A percentile compares a stretch with the other conserved stretches of the same genome.
These are phyloP conservation scores for Teleopsis dalmanni DNA, from an alignment of 1,140 invertebrate genomes.

Conservation along the genomic window DNA sequence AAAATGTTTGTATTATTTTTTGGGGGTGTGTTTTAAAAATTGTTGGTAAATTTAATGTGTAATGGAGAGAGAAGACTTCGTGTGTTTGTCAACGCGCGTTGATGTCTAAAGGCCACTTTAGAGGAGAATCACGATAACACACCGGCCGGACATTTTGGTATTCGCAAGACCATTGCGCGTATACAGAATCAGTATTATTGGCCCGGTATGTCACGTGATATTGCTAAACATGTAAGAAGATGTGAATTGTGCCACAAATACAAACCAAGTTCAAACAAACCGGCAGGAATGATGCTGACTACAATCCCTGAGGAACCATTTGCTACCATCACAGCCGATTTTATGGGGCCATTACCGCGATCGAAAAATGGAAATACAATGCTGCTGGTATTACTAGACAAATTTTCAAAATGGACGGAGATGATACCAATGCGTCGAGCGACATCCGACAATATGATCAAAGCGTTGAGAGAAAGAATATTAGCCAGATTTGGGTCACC, in stretches of 20 bases:
- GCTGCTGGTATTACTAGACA: no score
- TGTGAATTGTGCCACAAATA: not conserved
- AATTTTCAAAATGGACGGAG: no score
- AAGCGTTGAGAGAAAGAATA: conserved; percentile 1
- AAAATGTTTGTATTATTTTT: no score
- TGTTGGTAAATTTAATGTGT: no score
- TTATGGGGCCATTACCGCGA: not conserved
- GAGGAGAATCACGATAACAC: conserved; percentile 1
- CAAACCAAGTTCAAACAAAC: not conserved
- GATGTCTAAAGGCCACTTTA: not conserved
- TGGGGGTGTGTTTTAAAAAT: no score
- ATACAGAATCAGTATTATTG: not conserved
- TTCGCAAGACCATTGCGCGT: no score
- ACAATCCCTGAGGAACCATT: not conserved
- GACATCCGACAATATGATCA: no score
- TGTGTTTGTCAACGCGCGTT: not conserved
- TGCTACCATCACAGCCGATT: not conserved
- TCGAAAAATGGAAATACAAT: no score
- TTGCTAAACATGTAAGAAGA: not conserved
- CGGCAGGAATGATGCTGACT: not conserved
- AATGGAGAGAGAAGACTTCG: not conserved
- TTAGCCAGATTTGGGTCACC: not conserved
- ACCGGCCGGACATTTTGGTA: not conserved
- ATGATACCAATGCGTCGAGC: no score
- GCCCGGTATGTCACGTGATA: conserved; percentile 2